Conservation (phyloP, 2,797 vertebrate species). For the Pyrrhura leucotis region DNA sequence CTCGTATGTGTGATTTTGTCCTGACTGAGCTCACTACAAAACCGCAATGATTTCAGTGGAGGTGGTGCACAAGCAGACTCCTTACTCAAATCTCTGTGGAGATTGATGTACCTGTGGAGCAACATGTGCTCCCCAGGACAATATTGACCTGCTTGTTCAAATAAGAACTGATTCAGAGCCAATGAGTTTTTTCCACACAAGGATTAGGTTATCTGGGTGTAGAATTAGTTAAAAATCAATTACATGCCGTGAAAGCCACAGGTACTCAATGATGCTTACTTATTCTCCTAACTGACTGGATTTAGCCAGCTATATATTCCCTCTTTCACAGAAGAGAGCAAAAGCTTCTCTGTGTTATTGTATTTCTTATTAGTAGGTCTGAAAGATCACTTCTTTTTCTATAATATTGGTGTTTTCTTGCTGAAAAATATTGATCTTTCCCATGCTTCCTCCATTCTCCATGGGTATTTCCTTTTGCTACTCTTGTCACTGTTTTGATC, state of each 20-base stretch:
- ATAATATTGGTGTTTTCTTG: not conserved
- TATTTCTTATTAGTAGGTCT: not conserved
- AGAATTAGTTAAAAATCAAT: slow-evolving; percentile 37
- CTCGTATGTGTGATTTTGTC: not conserved
- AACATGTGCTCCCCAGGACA: not conserved
- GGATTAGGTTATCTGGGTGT: not conserved
- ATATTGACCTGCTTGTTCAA: not conserved
- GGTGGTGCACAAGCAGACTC: not conserved
- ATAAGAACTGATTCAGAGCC: not conserved
- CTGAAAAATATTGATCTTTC: not conserved
- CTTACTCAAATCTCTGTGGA: not conserved
- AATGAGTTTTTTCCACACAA: not conserved
- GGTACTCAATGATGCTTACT: not conserved
- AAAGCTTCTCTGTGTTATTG: not conserved
- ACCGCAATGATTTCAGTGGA: not conserved
- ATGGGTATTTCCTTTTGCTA: not conserved
- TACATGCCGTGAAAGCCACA: not conserved
- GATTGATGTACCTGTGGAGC: not conserved
- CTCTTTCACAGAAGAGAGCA: not conserved
- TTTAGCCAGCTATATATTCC: not conserved
- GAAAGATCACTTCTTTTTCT: not conserved
- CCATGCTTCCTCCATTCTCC: not conserved
- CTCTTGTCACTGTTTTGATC: not conserved
- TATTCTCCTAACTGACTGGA: not conserved
- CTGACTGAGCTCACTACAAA: not conserved